Base-by-base conservation (phyloP, 2,888 invertebrate species). In the Epirrhoe alternata region DNA sequence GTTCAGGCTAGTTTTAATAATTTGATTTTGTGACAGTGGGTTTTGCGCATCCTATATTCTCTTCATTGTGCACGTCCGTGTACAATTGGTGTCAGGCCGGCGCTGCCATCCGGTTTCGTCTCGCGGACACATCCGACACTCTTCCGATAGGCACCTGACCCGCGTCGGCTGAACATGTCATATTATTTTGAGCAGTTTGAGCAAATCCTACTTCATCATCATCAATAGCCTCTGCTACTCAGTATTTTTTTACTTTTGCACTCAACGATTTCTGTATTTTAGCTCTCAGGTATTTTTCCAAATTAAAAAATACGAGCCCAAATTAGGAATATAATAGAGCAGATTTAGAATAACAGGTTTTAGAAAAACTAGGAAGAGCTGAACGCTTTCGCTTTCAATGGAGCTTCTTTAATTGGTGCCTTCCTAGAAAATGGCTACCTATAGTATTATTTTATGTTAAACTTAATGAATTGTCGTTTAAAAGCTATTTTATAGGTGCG, bases 51-150 rank as follows among this genome's bases (percentile, higher is more conserved):
- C 24, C 30, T 60, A 60, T 62, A 58, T 16, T 63, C 30, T 24
- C 24, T 24, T 24, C 24, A 24, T 24, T 24, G 24, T 47, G 64
- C 50, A 50, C 61, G 62, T 67, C 61, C 57, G 42, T 57, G 71
- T 62, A 80, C 78, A 82, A 82, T 85, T 82, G 84, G 83, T 85
- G 86, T 85, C 89, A 87, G 83, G 84, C 76, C 78, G 77, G 79
- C 71, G 70, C 71, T 68, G 70, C 73, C 77, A 51, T 59, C 62
- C 79, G 64, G 58, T 31, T 84, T 83, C 87, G 88, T 88, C 86
- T 90, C 86, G 85, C 80, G 83, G 84, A 68, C 75, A 81, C 86
- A 83, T 90, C 90, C 90, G 90, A 86, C 86, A 77, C 78, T 78
- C 81, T 83, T 80, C 80, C 79, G 75, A 76, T 77, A 24, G 24